phyloP scores from a whole-genome alignment of 1,140 invertebrate genomes.

The Laupala kohalensis region DNA sequence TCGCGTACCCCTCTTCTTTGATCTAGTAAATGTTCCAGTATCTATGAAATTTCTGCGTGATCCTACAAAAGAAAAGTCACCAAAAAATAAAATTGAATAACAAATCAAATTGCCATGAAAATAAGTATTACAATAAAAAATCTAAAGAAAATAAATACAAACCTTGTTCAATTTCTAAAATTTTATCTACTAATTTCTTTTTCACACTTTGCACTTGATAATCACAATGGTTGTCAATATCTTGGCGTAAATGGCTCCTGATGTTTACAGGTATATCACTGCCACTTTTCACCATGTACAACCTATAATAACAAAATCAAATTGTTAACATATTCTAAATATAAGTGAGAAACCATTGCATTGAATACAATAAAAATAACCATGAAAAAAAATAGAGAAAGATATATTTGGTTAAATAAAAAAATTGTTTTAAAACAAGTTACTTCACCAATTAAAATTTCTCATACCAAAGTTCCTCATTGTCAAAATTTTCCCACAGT shows the following conservation, averaged over 20 bases:
- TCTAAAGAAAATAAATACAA: neutral
- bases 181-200: neutral
- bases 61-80: neutral
- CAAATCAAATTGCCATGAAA: neutral
- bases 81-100: too few species aligned
- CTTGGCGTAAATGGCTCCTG: neutral
- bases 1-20: slow-evolving; percentile 10
- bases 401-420: too few species aligned
- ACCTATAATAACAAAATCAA: neutral
- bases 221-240: slow-evolving; percentile 1
- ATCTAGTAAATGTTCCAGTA: slow-evolving; percentile 13
- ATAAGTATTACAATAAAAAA: neutral
- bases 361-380: too few species aligned
- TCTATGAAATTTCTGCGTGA: slow-evolving; percentile 7
- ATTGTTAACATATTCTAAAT: too few species aligned
- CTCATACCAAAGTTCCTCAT: neutral
- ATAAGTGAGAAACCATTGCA: too few species aligned
- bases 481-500: neutral
- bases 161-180: slow-evolving; percentile 9
- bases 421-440: too few species aligned
- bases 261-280: neutral
- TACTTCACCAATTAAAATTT: too few species aligned
- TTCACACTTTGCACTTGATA: neutral
- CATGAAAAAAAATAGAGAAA: too few species aligned
- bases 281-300: neutral